These are phyloP conservation scores for Malaclemys terrapin DNA, from an alignment of 2,113 vertebrate genomes.

Conservation along the genomic window DNA sequence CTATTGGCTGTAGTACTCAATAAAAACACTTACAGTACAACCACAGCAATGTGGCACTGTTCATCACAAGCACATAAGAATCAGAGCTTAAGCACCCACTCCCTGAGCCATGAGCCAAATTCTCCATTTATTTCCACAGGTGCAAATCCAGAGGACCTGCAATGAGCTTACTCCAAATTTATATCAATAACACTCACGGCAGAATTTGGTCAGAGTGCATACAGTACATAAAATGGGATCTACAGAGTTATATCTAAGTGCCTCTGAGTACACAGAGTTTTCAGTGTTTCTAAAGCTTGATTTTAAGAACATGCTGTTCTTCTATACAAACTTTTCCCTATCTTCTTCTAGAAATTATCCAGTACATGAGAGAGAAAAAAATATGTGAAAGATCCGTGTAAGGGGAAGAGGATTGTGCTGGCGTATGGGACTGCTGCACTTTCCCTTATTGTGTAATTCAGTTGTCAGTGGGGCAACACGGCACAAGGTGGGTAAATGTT, in stretches of 20 bases:
- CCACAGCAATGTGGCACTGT: neutral
- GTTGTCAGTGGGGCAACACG: neutral
- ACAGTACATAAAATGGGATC: neutral
- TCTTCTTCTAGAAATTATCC: neutral
- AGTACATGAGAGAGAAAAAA: neutral
- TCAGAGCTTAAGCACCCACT: neutral
- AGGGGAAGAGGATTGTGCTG: neutral
- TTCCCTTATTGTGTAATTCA: neutral
- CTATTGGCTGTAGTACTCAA: neutral
- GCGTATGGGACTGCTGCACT: neutral
- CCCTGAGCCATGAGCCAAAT: neutral
- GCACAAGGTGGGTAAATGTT: neutral
- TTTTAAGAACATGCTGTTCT: neutral
- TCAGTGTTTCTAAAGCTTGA: neutral
- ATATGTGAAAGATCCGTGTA: neutral
- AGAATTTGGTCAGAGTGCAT: neutral
- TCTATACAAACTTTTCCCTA: neutral
- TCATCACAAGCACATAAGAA: neutral
- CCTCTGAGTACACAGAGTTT: neutral
- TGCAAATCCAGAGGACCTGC: neutral
- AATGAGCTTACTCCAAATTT: neutral
- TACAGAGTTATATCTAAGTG: neutral
- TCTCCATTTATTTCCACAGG: neutral
- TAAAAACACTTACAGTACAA: neutral
- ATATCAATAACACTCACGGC: neutral